These are phyloP conservation scores for Coracias cyanogaster DNA, from an alignment of 2,797 vertebrate genomes.

Conservation along the genomic window DNA sequence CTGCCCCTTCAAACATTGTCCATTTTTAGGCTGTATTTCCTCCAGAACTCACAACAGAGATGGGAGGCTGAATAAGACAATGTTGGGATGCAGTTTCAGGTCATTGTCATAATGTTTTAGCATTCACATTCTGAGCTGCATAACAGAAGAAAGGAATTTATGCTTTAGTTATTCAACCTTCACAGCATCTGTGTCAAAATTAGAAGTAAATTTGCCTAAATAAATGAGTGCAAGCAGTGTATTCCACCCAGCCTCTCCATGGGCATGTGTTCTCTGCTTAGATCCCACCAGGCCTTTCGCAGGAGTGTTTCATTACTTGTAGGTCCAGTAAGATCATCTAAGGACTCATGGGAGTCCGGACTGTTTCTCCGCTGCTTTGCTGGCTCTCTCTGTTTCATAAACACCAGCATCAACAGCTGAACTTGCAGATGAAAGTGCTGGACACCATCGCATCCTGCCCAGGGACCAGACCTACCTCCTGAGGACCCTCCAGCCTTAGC, in stretches of 20 bases:
- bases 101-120: background rate
- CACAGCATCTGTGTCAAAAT: background rate
- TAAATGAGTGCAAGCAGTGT: background rate
- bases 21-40: background rate
- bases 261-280: background rate
- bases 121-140: background rate
- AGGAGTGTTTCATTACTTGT: background rate
- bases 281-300: accelerated
- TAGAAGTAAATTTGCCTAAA: background rate
- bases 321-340: background rate
- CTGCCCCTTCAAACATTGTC: background rate
- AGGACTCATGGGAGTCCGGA: background rate
- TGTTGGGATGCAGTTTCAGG: background rate
- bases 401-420: background rate
- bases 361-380: background rate
- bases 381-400: background rate
- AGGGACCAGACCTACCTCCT: background rate
- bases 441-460: background rate
- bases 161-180: background rate
- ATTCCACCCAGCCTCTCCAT: background rate
- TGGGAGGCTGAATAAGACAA: background rate
- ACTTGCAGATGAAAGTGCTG: background rate
- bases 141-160: background rate
- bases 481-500: background rate
- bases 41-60: background rate